Percentiles rank a stretch among this genome's conserved stretches.
These are phyloP conservation scores for Phymanthus crucifer DNA, from an alignment of 92 coral and sea anemone species.

Conservation along the genomic window DNA sequence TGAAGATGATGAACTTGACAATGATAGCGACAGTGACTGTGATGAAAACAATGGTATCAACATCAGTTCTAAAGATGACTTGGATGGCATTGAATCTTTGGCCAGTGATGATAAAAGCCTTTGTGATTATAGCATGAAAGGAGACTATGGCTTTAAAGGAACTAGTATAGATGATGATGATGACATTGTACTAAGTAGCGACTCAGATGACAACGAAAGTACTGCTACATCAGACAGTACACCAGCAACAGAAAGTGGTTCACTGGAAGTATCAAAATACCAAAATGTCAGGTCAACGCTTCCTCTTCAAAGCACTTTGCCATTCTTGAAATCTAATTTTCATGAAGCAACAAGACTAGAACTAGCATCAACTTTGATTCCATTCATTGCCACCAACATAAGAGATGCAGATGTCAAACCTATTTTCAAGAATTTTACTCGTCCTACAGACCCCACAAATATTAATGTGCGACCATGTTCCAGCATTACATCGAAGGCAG, in stretches of 20 bases:
- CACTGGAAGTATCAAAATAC: conserved; percentile 7
- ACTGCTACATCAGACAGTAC: background rate
- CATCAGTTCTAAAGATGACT: background rate
- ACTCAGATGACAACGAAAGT: conserved; percentile 5
- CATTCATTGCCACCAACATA: conserved; percentile 3
- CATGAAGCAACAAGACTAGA: conserved; percentile 8
- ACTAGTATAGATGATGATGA: conserved; percentile 2
- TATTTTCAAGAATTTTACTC: background rate
- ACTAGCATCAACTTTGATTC: conserved; percentile 8
- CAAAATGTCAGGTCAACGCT: background rate
- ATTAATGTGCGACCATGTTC: conserved; percentile 10
- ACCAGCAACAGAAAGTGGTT: conserved; percentile 12
- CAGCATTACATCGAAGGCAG: background rate
- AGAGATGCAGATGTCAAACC: conserved; percentile 15
- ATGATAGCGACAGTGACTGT: background rate
- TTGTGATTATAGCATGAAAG: background rate
- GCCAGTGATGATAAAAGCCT: conserved; percentile 9
- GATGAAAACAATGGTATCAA: background rate
- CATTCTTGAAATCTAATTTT: background rate
- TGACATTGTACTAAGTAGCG: background rate
- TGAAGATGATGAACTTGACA: conserved; percentile 12
- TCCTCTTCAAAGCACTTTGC: conserved; percentile 8
- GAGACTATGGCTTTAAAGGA: background rate
- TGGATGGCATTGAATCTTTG: conserved; percentile 8
- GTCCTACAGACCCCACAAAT: conserved; percentile 6